Conservation (phyloP, 2,113 vertebrate species). For the Upupa epops region DNA sequence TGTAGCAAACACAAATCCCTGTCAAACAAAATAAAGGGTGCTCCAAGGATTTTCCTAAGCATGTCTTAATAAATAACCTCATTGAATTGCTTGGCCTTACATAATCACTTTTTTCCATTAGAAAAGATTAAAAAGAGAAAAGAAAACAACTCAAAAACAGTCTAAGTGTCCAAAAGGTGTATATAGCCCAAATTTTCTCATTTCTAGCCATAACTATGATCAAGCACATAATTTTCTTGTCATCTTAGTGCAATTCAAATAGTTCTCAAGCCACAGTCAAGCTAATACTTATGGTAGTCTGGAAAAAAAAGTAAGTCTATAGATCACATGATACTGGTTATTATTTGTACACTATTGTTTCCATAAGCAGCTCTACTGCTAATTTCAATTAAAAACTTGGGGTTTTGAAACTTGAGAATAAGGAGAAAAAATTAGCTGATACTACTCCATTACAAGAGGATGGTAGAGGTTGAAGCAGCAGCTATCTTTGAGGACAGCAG, state of each 20-base stretch:
- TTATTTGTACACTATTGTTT: neutral
- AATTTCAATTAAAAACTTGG: neutral
- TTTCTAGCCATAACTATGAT: neutral
- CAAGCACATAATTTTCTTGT: neutral
- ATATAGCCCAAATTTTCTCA: neutral
- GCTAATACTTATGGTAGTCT: neutral
- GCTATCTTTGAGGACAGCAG: neutral
- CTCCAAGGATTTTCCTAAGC: neutral
- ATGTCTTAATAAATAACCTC: neutral
- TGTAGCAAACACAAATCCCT: neutral
- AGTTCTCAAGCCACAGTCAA: neutral
- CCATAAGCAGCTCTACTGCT: neutral
- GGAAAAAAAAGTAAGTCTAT: neutral
- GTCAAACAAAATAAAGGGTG: neutral
- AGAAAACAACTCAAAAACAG: neutral
- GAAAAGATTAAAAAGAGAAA: neutral
- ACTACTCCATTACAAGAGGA: neutral
- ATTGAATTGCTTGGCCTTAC: neutral
- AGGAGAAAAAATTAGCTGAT: neutral
- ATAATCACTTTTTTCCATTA: neutral
- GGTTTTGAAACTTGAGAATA: neutral
- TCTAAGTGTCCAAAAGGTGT: neutral
- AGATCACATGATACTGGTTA: neutral
- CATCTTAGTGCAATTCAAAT: neutral
- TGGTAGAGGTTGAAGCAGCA: neutral